These are phyloP conservation scores for Helobdella robusta DNA, from an alignment of 2,888 invertebrate species.

Conservation along the genomic window DNA sequence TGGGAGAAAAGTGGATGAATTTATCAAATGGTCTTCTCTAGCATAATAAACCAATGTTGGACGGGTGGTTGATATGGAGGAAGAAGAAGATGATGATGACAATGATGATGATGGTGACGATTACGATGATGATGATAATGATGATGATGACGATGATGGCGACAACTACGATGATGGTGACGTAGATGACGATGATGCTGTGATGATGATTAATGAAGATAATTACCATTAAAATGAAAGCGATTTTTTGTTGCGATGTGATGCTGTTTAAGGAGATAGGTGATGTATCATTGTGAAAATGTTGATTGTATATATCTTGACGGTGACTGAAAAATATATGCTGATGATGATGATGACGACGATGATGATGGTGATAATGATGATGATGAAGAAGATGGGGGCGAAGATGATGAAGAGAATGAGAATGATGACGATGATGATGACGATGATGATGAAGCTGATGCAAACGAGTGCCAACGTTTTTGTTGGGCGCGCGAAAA, in stretches of 20 bases:
- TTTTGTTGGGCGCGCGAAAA: not conserved
- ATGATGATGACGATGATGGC: slow-evolving; percentile 21
- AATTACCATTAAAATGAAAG: too few relatives aligned
- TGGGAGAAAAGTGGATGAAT: too few relatives aligned
- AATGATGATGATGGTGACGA: slow-evolving; percentile 18
- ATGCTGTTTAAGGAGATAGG: too few relatives aligned
- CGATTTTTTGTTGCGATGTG: too few relatives aligned
- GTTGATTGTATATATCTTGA: too few relatives aligned
- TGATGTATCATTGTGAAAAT: too few relatives aligned
- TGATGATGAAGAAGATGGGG: not conserved
- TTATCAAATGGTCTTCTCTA: too few relatives aligned
- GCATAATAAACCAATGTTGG: too few relatives aligned
- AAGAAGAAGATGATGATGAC: slow-evolving; percentile 13
- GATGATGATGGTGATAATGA: slow-evolving; percentile 18
- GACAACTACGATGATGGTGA: slow-evolving; percentile 22
- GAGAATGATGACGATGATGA: not conserved
- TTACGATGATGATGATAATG: slow-evolving; percentile 23
- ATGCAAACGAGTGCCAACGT: not conserved
- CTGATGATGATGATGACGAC: not conserved
- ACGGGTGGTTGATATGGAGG: slow-evolving; percentile 8
- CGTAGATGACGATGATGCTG: not conserved
- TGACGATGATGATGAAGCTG: not conserved
- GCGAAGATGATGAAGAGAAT: not conserved
- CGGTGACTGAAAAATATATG: too few relatives aligned
- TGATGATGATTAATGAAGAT: too few relatives aligned